Evolutionary conservation across 2,888 invertebrate genomes (phyloP).

Genomic region (Gasteruption jaculator): DNA sequence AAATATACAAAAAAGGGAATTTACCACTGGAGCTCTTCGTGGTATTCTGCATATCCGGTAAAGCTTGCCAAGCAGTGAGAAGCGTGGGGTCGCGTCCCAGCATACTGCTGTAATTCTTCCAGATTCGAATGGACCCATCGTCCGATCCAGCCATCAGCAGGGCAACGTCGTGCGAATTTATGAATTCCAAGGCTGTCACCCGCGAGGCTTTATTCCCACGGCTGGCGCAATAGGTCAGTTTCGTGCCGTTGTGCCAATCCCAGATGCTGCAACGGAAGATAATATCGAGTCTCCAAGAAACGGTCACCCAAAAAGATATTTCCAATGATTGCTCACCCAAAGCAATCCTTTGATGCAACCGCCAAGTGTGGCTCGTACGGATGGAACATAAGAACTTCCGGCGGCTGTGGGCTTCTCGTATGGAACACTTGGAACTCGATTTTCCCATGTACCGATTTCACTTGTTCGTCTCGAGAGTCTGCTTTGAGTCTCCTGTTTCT

Average conservation of each 20-base stretch:
- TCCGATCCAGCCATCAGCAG: slow-evolving; percentile 73
- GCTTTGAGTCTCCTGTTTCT: slow-evolving; percentile 68
- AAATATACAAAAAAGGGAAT: no score
- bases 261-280: slow-evolving; percentile 59
- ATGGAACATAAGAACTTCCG: slow-evolving; percentile 78
- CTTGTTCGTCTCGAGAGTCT: slow-evolving; percentile 62
- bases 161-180: slow-evolving; percentile 80
- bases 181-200: slow-evolving; percentile 78
- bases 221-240: slow-evolving; percentile 62
- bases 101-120: slow-evolving; percentile 53
- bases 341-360: slow-evolving; percentile 80
- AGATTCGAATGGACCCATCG: slow-evolving; percentile 73
- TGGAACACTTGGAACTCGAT: slow-evolving; percentile 82
- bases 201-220: slow-evolving; percentile 56
- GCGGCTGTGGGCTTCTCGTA: slow-evolving; percentile 72
- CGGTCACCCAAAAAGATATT: not conserved
- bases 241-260: slow-evolving; percentile 77
- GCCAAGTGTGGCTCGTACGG: slow-evolving; percentile 88
- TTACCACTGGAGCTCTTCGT: slow-evolving; percentile 48
- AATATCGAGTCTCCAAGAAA: not conserved
- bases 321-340: slow-evolving; percentile 56
- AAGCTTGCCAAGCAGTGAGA: slow-evolving; percentile 81
- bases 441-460: slow-evolving; percentile 57
- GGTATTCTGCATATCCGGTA: slow-evolving; percentile 61
- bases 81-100: slow-evolving; percentile 44